A percentile compares a stretch with the other conserved stretches of the same genome.
Conservation (phyloP, 2,797 vertebrate species). For the Eremophila alpestris region DNA sequence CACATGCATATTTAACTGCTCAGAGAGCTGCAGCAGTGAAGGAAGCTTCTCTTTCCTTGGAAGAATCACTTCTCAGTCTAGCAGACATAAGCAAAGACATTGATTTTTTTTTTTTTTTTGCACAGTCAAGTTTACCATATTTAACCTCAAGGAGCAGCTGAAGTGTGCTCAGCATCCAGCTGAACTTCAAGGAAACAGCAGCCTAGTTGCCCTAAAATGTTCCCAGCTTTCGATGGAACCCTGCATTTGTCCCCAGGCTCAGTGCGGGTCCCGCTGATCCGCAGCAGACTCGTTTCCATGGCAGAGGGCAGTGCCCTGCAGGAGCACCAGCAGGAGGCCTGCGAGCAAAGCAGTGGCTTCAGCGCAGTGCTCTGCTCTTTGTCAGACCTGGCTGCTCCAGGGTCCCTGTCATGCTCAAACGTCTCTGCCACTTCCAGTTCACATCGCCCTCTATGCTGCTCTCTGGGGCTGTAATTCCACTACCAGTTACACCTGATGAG, state of each 20-base stretch:
- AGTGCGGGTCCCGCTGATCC: not conserved
- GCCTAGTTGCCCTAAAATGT: not conserved
- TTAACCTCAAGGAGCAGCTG: not conserved
- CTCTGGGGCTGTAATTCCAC: not conserved
- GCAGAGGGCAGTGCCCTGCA: not conserved
- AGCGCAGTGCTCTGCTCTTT: not conserved
- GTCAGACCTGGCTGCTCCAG: not conserved
- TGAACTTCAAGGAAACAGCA: not conserved
- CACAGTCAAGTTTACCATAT: not conserved
- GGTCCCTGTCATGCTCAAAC: not conserved
- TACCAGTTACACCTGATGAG: not conserved
- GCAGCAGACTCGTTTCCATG: not conserved
- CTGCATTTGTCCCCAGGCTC: not conserved
- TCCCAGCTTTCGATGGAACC: not conserved
- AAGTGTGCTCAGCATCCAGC: not conserved
- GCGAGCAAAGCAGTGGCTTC: not conserved
- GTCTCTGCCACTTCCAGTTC: not conserved
- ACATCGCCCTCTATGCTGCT: not conserved
- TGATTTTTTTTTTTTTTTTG: not conserved
- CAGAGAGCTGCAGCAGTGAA: constrained; percentile 12
- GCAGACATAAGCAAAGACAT: not conserved
- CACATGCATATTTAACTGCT: constrained; percentile 17
- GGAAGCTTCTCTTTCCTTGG: not conserved
- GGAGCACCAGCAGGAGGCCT: not conserved
- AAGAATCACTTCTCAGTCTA: not conserved